Evolutionary conservation across 2,797 vertebrate genomes (phyloP), one percentile per base, ranked within the genome.

Genomic region (Takifugu ocellatus): DNA sequence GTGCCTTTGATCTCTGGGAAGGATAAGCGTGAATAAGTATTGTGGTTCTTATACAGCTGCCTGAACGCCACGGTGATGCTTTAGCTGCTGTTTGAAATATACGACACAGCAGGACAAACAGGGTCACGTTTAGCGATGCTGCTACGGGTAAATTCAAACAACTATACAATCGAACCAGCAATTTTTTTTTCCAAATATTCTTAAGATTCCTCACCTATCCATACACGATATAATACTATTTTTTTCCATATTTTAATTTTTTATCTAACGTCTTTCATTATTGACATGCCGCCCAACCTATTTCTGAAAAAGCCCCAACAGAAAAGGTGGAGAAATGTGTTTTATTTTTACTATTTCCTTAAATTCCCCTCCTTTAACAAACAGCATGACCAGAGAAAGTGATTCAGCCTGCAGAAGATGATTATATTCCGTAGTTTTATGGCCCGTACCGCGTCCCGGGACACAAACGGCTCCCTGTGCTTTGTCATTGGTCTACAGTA

Each of bases 351-450:
- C n/a, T 49, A 50, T 26, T 31, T 47, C 11, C 25, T 33, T 21
- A 51, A 50, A 52, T 39, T 61, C 56, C 39, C 45, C 48, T 66
- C 72, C 60, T 76, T 75, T 77, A 59, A 75, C 67, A 82, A 79
- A 79, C 80, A 71, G 58, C 68, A 73, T 79, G 81, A 81, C 69
- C 63, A 74, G 77, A 68, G 81, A 86, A 78, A 63, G 66, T 61
- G 68, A 47, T 54, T 73, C 27, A 43, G 68, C 91, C 91, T 88
- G 66, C 78, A 65, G 66, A 61, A 70, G 75, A 78, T 78, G 81
- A 84, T 84, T 85, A 87, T 87, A 84, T 86, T 85, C 89, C 78
- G 89, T 87, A 77, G 87, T 87, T 93, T 93, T 92, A 93, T 90
- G 91, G 87, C 75, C 83, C 88, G 74, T 90, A 86, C 85, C 70